Percentiles rank a stretch among this genome's conserved stretches.
These are phyloP conservation scores for Nothoprocta pentlandii DNA, from an alignment of 2,113 vertebrate genomes.

Conservation along the genomic window DNA sequence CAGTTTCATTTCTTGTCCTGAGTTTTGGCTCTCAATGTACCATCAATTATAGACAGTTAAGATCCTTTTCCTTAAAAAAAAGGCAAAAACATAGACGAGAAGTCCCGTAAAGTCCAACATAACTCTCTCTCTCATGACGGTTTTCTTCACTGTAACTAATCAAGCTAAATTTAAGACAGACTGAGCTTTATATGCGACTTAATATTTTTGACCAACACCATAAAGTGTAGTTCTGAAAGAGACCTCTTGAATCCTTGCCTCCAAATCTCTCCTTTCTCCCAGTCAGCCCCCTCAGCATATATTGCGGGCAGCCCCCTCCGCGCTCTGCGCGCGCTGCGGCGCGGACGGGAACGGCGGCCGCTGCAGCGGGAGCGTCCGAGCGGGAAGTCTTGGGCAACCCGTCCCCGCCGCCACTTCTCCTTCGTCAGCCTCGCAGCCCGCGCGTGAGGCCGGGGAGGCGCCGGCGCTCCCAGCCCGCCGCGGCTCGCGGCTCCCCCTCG, in stretches of 20 bases:
- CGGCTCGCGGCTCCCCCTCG: no score
- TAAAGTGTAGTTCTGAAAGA: background rate
- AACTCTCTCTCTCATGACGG: fast-evolving
- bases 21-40: background rate
- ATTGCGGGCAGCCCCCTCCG: fast-evolving
- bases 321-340: no score
- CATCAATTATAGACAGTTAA: background rate
- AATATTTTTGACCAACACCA: background rate
- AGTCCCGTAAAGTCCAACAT: background rate
- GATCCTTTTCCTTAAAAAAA: background rate
- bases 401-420: no score
- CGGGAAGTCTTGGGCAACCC: no score
- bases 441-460: no score
- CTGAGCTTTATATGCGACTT: fast-evolving
- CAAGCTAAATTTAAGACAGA: background rate
- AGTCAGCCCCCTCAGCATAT: fast-evolving
- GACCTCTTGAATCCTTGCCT: fast-evolving
- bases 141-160: background rate
- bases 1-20: background rate
- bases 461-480: no score
- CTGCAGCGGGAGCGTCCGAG: fast-evolving
- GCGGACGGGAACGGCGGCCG: no score
- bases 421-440: no score
- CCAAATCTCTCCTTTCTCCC: background rate
- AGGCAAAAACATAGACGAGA: background rate